Conservation (phyloP, 2,888 invertebrate species). For the Nineta flava region DNA sequence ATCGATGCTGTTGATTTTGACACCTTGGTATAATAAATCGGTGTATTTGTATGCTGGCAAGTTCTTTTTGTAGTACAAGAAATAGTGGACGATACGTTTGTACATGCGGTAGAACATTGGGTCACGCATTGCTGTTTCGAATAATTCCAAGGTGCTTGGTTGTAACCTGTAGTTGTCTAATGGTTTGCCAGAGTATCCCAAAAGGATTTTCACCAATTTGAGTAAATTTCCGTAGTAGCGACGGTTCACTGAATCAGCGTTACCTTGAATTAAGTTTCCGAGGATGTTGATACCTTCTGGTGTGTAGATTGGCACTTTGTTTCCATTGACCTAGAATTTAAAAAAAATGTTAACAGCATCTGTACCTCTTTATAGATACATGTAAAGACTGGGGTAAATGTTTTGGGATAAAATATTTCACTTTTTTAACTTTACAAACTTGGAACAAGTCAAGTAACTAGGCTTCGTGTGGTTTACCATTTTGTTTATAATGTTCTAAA, state of each 20-base stretch:
- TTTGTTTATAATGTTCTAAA: too few species aligned
- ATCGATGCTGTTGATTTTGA: slow-evolving; percentile 43
- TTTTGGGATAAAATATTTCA: too few species aligned
- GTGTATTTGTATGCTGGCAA: slow-evolving; percentile 43
- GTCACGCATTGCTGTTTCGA: slow-evolving; percentile 47
- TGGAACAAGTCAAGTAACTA: too few species aligned
- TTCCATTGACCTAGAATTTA: slow-evolving; percentile 29
- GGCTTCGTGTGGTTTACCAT: too few species aligned
- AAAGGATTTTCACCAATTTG: slow-evolving; percentile 36
- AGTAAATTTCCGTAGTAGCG: slow-evolving; percentile 42
- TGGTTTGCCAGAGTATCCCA: slow-evolving; percentile 30
- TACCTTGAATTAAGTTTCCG: slow-evolving; percentile 47
- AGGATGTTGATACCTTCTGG: slow-evolving; percentile 46
- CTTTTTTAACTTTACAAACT: too few species aligned
- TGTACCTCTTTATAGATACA: too few species aligned
- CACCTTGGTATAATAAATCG: slow-evolving; percentile 42
- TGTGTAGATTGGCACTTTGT: slow-evolving; percentile 37
- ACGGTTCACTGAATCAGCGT: slow-evolving; percentile 41
- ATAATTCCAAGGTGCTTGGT: slow-evolving; percentile 49
- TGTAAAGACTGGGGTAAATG: too few species aligned
- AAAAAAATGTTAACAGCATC: too few species aligned
- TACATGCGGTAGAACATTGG: slow-evolving; percentile 52
- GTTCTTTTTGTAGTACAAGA: slow-evolving; percentile 39
- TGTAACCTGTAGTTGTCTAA: slow-evolving; percentile 27
- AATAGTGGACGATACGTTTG: slow-evolving; percentile 41